Percentiles rank a stretch among this genome's conserved stretches.
Evolutionary conservation across 92 coral and sea anemone genomes (phyloP).

Genomic region (Paramuricea clavata): DNA sequence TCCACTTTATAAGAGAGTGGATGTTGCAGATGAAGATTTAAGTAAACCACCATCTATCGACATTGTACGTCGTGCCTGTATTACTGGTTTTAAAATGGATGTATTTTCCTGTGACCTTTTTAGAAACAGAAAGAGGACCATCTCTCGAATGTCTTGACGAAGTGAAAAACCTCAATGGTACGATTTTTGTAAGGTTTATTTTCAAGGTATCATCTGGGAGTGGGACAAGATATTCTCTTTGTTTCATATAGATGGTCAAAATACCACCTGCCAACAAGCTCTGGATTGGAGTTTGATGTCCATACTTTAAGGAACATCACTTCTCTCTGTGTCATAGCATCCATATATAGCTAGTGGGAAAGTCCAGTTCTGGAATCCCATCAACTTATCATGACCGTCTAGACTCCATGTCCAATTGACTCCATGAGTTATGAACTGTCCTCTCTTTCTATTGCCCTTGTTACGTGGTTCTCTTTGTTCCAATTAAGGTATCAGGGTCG

Average conservation of each 20-base stretch:
- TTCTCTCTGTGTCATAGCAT: slow-evolving; percentile 8
- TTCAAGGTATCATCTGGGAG: background rate
- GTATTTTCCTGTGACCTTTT: too few species aligned
- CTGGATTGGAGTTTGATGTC: background rate
- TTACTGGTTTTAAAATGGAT: too few species aligned
- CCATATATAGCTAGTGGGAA: background rate
- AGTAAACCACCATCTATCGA: background rate
- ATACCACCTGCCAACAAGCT: slow-evolving; percentile 6
- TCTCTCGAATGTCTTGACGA: background rate
- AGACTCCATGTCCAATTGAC: slow-evolving; percentile 4
- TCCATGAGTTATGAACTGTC: background rate
- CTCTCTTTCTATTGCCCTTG: background rate
- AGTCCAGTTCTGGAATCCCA: slow-evolving; percentile 6
- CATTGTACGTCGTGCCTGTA: too few species aligned
- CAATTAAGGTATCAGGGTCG: background rate
- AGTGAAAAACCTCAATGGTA: background rate
- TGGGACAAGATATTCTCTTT: background rate
- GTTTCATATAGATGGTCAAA: slow-evolving; percentile 1
- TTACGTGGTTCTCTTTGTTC: slow-evolving; percentile 3
- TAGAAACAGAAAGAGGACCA: slow-evolving; percentile 12
- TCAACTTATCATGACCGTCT: slow-evolving; percentile 14
- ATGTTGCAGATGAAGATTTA: background rate
- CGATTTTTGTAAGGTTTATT: background rate
- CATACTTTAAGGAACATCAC: background rate
- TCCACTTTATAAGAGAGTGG: background rate